Conservation (phyloP, 1,140 invertebrate species). For the Brachionus sp. region DNA sequence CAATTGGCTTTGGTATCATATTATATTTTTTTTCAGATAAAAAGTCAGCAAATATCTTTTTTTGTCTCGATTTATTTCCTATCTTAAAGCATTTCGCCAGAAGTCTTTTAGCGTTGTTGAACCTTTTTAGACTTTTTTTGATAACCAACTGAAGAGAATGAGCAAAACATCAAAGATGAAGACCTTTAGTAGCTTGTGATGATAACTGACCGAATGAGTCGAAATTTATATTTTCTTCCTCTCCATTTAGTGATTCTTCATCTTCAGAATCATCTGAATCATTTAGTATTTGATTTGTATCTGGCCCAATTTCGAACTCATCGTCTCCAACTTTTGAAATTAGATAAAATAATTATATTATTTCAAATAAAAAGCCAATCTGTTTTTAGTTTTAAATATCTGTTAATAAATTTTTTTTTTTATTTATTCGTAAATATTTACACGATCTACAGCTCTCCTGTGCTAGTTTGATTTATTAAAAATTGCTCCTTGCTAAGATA, state of each 20-base stretch:
- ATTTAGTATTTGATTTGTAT: background rate
- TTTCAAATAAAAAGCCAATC: background rate
- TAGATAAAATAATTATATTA: background rate
- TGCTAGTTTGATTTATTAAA: background rate
- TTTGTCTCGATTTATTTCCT: background rate
- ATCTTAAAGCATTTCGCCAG: background rate
- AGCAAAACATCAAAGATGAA: background rate
- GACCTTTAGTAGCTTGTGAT: background rate
- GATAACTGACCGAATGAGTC: background rate
- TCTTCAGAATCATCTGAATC: background rate
- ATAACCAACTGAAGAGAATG: background rate
- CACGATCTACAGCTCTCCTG: background rate
- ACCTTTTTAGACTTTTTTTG: background rate
- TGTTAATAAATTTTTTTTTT: background rate
- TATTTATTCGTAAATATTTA: background rate
- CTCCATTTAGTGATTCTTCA: background rate
- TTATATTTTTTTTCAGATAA: background rate
- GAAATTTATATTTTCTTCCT: background rate
- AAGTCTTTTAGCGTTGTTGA: background rate
- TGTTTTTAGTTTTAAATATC: background rate
- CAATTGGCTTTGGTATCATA: background rate
- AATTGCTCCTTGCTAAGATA: background rate
- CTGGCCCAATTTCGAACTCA: background rate
- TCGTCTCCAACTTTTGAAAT: background rate
- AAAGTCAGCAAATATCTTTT: background rate